Evolutionary conservation across 2,888 invertebrate species (phyloP).

Genomic region (Escarpia spicata): DNA sequence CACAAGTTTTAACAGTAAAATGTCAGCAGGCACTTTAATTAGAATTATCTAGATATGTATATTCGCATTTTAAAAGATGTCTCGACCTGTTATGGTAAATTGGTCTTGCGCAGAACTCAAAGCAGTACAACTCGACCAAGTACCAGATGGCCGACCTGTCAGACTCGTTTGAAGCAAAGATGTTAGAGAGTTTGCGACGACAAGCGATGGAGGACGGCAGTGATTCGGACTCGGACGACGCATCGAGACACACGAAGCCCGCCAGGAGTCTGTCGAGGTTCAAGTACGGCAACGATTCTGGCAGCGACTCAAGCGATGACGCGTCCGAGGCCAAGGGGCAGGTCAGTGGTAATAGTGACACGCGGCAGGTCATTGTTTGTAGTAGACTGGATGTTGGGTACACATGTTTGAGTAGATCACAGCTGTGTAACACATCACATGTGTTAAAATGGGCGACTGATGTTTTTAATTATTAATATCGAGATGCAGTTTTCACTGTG

Average conservation of each 20-base stretch:
- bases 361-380: no score
- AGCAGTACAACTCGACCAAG: constrained; percentile 55
- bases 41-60: background rate
- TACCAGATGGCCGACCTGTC: constrained; percentile 57
- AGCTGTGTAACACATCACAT: no score
- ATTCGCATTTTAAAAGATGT: background rate
- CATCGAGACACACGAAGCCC: background rate
- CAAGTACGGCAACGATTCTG: constrained; percentile 17
- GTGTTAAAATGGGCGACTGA: no score
- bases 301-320: constrained; percentile 49
- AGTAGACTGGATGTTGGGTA: no score
- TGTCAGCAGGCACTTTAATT: background rate
- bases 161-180: constrained; percentile 59
- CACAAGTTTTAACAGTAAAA: background rate
- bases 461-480: no score
- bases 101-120: constrained; percentile 36
- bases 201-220: constrained; percentile 48
- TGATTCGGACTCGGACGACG: background rate
- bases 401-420: no score
- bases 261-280: background rate
- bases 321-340: constrained; percentile 55
- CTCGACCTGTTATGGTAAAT: background rate
- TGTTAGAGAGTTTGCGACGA: constrained; percentile 59
- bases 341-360: background rate
- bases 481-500: no score